A percentile compares a stretch with the other conserved stretches of the same genome.
These are phyloP conservation scores for Oryzias sinensis DNA, from an alignment of 2,797 vertebrate species.

Conservation along the genomic window DNA sequence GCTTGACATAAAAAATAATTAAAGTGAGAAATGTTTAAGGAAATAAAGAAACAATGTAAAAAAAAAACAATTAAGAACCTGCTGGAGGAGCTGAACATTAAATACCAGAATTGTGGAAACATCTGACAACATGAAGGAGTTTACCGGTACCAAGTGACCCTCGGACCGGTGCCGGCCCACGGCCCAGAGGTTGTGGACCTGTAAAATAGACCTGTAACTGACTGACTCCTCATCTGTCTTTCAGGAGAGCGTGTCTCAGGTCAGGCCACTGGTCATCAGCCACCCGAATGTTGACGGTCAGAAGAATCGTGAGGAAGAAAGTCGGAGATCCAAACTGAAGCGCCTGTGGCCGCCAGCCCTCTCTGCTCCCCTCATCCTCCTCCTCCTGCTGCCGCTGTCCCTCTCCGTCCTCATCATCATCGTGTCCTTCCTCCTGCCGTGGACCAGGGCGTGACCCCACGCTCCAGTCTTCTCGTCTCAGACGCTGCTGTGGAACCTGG, in stretches of 20 bases:
- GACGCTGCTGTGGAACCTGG: no score
- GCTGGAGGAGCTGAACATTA: no score
- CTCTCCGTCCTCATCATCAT: slow-evolving; percentile 69
- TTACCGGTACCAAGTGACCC: no score
- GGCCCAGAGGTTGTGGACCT: no score
- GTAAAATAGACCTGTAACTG: no score
- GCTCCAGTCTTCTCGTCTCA: not conserved
- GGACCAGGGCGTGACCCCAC: slow-evolving; percentile 58
- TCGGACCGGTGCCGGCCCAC: no score
- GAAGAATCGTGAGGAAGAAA: slow-evolving; percentile 1
- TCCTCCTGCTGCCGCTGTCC: slow-evolving; percentile 70
- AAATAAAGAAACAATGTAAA: no score
- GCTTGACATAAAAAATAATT: no score
- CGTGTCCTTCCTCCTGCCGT: slow-evolving; percentile 66
- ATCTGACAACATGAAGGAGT: no score
- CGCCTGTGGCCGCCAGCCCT: slow-evolving; percentile 56
- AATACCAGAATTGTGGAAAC: no score
- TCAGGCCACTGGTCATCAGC: slow-evolving; percentile 77
- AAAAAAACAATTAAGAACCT: no score
- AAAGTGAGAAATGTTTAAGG: no score
- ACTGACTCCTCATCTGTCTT: not conserved
- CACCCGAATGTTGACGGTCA: slow-evolving; percentile 47
- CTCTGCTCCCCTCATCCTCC: slow-evolving; percentile 61
- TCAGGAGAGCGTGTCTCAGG: slow-evolving; percentile 81
- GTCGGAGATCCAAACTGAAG: slow-evolving; percentile 29